These are phyloP conservation scores for Apogon hyalosoma DNA, from an alignment of 2,797 vertebrate species.

Conservation along the genomic window DNA sequence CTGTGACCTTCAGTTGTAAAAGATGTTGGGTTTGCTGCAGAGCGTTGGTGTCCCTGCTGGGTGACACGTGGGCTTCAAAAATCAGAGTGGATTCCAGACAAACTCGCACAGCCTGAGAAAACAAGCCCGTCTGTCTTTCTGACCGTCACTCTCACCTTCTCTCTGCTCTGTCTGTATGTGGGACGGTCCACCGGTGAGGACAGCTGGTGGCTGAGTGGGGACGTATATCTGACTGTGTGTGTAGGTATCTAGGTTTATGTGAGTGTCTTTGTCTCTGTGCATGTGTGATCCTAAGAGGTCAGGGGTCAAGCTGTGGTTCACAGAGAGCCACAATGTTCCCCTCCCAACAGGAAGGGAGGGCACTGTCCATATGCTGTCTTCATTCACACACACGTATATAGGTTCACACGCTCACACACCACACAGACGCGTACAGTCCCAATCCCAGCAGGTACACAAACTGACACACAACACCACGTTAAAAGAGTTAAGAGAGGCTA, in stretches of 20 bases:
- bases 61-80: slow-evolving; percentile 68
- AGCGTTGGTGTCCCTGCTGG: slow-evolving; percentile 71
- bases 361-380: slow-evolving; percentile 87
- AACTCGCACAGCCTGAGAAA: slow-evolving; percentile 71
- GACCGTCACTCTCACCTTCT: slow-evolving; percentile 70
- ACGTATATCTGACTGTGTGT: slow-evolving; percentile 62
- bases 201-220: slow-evolving; percentile 80
- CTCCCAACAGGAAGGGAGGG: slow-evolving; percentile 86
- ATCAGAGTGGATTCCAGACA: slow-evolving; percentile 62
- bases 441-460: slow-evolving; percentile 45
- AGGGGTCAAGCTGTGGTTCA: slow-evolving; percentile 81
- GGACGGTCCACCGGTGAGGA: slow-evolving; percentile 60
- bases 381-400: slow-evolving; percentile 60
- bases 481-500: too few relatives aligned
- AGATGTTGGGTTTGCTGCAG: slow-evolving; percentile 38
- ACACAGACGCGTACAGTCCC: slow-evolving; percentile 24
- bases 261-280: slow-evolving; percentile 60
- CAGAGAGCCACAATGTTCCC: slow-evolving; percentile 79
- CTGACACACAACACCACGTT: background rate
- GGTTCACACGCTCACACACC: slow-evolving; percentile 47
- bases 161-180: slow-evolving; percentile 36
- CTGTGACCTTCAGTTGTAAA: slow-evolving; percentile 21
- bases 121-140: slow-evolving; percentile 54
- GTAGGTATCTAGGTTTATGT: slow-evolving; percentile 69
- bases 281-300: slow-evolving; percentile 81